Conservation (phyloP, 2,797 vertebrate species). For the Pangasius mekongensis region DNA sequence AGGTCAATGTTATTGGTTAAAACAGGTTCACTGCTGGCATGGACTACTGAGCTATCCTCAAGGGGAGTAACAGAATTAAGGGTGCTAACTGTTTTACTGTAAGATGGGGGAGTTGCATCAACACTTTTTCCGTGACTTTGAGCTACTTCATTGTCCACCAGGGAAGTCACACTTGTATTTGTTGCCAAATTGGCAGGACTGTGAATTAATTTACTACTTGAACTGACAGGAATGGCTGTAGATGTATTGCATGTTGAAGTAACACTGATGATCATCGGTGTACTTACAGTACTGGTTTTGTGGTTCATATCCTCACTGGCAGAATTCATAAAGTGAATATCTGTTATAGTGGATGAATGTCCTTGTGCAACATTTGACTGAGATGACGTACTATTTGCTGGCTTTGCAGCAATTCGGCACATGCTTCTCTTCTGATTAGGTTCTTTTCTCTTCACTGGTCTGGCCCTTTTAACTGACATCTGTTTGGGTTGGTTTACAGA, state of each 20-base stretch:
- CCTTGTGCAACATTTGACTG: slow-evolving; percentile 39
- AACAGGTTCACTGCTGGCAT: slow-evolving; percentile 48
- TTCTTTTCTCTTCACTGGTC: slow-evolving; percentile 75
- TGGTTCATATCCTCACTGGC: slow-evolving; percentile 16
- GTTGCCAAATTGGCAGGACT: slow-evolving; percentile 33
- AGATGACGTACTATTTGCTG: slow-evolving; percentile 53
- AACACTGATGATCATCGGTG: slow-evolving; percentile 34
- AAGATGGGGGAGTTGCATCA: slow-evolving; percentile 49
- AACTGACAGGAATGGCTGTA: slow-evolving; percentile 40
- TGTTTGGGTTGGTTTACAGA: slow-evolving; percentile 78
- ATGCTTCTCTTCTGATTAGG: slow-evolving; percentile 53
- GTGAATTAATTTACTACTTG: slow-evolving; percentile 37
- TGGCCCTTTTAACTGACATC: slow-evolving; percentile 76
- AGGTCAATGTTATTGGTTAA: slow-evolving; percentile 17
- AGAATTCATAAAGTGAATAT: slow-evolving; percentile 22
- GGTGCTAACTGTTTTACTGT: slow-evolving; percentile 32
- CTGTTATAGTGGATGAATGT: slow-evolving; percentile 20
- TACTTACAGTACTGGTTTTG: slow-evolving; percentile 9
- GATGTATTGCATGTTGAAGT: slow-evolving; percentile 53
- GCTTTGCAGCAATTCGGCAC: slow-evolving; percentile 57
- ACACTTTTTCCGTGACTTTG: slow-evolving; percentile 31
- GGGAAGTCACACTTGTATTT: slow-evolving; percentile 25
- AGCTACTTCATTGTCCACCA: slow-evolving; percentile 9
- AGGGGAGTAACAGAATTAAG: slow-evolving; percentile 47
- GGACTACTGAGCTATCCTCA: slow-evolving; percentile 46